Percentiles rank a stretch among this genome's conserved stretches.
phyloP scores from a whole-genome alignment of 2,797 vertebrate species.

The Semotilus atromaculatus region DNA sequence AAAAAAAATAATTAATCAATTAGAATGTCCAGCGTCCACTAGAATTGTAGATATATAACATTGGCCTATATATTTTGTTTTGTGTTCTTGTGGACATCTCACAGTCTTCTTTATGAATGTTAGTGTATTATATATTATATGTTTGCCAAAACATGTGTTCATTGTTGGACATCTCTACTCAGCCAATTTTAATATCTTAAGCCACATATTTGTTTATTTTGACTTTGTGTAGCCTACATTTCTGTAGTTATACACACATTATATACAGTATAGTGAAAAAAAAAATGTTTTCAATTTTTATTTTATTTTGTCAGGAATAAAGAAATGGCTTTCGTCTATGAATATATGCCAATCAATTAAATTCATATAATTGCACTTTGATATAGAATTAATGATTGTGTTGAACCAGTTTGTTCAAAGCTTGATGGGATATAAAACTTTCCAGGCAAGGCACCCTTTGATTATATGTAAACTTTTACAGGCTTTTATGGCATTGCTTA shows the following conservation, averaged over 20 bases:
- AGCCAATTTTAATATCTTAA: not conserved
- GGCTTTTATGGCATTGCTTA: not conserved
- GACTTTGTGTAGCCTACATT: not conserved
- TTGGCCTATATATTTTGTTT: not conserved
- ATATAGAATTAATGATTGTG: not conserved
- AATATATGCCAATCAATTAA: not conserved
- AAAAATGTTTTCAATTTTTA: no score
- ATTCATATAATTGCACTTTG: not conserved
- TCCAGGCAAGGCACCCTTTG: not conserved
- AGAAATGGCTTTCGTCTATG: no score
- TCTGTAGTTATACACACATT: not conserved
- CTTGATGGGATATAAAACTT: not conserved
- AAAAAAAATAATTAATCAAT: not conserved
- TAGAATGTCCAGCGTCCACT: not conserved
- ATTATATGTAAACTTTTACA: not conserved
- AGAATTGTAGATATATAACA: not conserved
- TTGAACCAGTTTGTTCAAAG: not conserved
- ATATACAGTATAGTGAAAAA: no score
- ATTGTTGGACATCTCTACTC: not conserved
- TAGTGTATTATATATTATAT: not conserved
- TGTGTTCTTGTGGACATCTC: not conserved
- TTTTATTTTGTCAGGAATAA: no score
- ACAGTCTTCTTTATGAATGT: not conserved
- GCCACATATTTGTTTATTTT: not conserved
- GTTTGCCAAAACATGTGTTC: not conserved